phyloP scores from a whole-genome alignment of 1,140 invertebrate species.

The Brachionus plicatilis region DNA sequence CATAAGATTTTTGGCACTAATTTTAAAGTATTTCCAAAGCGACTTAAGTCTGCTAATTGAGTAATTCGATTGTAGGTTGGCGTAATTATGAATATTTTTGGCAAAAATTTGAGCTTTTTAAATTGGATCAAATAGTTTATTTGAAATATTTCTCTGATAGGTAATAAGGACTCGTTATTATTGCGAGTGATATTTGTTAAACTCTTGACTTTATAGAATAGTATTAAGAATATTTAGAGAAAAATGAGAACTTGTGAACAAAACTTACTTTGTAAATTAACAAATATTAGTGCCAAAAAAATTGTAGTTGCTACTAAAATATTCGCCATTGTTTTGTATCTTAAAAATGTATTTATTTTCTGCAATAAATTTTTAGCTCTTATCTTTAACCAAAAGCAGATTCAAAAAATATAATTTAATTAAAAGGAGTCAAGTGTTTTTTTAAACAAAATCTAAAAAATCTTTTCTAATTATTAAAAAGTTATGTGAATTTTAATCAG shows the following conservation, averaged over 20 bases:
- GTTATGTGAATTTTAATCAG: no score
- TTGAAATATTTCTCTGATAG: neutral
- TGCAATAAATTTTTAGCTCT: no score
- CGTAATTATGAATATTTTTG: slow-evolving; percentile 65
- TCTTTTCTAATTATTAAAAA: no score
- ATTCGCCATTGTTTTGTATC: no score
- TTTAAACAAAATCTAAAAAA: no score
- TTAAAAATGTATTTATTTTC: no score
- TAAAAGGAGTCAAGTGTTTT: no score
- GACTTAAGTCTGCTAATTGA: slow-evolving; percentile 85
- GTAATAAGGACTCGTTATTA: neutral
- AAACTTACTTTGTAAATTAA: neutral
- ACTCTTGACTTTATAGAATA: neutral
- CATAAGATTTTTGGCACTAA: slow-evolving; percentile 81
- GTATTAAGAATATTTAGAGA: neutral
- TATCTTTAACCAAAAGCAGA: no score
- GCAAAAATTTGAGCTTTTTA: slow-evolving; percentile 41
- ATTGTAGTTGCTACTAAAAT: no score
- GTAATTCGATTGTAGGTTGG: slow-evolving; percentile 76
- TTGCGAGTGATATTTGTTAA: neutral
- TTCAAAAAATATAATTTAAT: no score
- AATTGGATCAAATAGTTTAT: neutral
- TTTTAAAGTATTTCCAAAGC: slow-evolving; percentile 77
- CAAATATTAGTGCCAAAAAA: neutral
- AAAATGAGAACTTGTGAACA: neutral